Conservation (phyloP, 2,797 vertebrate genomes). For the Anableps anableps region DNA sequence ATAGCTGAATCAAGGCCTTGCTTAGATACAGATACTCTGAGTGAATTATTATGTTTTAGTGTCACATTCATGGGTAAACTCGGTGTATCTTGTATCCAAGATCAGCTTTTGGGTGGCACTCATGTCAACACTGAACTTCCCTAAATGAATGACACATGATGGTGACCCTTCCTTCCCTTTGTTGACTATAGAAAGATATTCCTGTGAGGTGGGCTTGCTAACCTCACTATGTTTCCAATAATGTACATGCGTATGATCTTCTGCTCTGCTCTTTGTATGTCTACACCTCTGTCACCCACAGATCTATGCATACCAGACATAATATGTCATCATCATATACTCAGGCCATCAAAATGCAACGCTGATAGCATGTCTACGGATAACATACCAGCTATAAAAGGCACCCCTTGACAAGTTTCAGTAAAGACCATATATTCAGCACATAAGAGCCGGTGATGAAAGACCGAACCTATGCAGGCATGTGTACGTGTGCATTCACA, state of each 20-base stretch:
- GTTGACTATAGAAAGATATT: slow-evolving; percentile 26
- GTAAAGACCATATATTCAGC: slow-evolving; percentile 39
- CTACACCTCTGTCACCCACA: slow-evolving; percentile 30
- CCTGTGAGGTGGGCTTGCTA: slow-evolving; percentile 11
- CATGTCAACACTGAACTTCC: slow-evolving; percentile 38
- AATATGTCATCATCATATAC: slow-evolving; percentile 51
- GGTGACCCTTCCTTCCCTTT: not conserved
- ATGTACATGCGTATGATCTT: slow-evolving; percentile 12
- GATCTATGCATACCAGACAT: slow-evolving; percentile 56
- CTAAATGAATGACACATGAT: slow-evolving; percentile 33
- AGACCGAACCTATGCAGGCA: slow-evolving; percentile 53
- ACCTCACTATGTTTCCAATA: slow-evolving; percentile 24
- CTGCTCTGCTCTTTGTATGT: slow-evolving; percentile 20
- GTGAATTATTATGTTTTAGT: slow-evolving; percentile 18
- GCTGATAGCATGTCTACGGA: slow-evolving; percentile 47
- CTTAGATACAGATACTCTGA: slow-evolving; percentile 10
- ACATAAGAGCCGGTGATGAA: slow-evolving; percentile 60
- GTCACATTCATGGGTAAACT: slow-evolving; percentile 8
- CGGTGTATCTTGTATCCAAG: slow-evolving; percentile 31
- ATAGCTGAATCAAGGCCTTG: slow-evolving; percentile 30
- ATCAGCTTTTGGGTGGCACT: slow-evolving; percentile 32
- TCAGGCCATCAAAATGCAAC: slow-evolving; percentile 24
- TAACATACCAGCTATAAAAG: slow-evolving; percentile 65
- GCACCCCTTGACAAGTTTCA: slow-evolving; percentile 57
- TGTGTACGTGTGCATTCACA: slow-evolving; percentile 17